phyloP scores from a whole-genome alignment of 2,113 vertebrate genomes.

The Apodemus speciosus region DNA sequence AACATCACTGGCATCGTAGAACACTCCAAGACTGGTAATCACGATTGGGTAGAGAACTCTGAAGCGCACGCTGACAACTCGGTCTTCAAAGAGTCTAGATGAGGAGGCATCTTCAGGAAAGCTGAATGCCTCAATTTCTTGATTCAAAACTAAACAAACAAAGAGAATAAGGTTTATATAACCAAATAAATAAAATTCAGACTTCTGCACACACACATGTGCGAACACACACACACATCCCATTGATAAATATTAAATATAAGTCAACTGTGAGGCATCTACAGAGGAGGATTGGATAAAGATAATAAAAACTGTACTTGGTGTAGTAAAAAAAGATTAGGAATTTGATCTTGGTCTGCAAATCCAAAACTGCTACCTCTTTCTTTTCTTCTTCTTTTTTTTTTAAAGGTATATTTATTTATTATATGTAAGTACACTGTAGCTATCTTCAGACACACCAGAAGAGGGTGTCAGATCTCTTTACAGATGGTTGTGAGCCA shows the following conservation, averaged over 20 bases:
- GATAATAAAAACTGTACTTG: neutral
- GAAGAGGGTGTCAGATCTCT: no score
- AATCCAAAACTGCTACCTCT: no score
- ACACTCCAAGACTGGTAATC: slow-evolving; percentile 95
- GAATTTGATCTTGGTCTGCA: neutral
- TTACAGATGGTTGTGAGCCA: no score
- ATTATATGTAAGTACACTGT: no score
- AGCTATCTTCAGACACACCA: no score
- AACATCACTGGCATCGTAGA: slow-evolving; percentile 84
- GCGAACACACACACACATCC: no score
- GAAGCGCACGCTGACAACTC: slow-evolving; percentile 93
- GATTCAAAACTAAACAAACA: slow-evolving; percentile 85
- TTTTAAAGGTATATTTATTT: no score
- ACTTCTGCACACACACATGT: neutral
- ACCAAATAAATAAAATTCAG: neutral
- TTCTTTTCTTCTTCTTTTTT: no score
- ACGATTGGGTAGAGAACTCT: slow-evolving; percentile 96
- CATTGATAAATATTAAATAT: slow-evolving; percentile 15
- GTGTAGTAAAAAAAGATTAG: neutral
- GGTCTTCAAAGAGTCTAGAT: slow-evolving; percentile 86
- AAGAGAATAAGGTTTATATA: slow-evolving; percentile 47
- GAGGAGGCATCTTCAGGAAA: slow-evolving; percentile 86
- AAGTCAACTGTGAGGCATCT: neutral
- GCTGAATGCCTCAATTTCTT: slow-evolving; percentile 91
- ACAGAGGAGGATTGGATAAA: neutral